phyloP scores from a whole-genome alignment of 2,113 vertebrate species.

The Copsychus sechellarum region DNA sequence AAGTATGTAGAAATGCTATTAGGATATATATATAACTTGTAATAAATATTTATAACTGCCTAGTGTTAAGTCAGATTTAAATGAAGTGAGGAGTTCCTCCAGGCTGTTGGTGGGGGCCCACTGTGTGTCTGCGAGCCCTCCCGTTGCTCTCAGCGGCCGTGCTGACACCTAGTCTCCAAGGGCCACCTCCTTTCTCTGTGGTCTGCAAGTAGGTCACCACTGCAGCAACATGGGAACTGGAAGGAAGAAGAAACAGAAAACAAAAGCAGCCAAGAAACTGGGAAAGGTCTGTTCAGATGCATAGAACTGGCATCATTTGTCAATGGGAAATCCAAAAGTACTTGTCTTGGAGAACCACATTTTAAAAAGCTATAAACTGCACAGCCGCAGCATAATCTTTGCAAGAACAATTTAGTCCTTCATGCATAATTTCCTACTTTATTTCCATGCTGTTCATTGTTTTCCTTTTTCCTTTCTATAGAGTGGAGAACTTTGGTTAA shows the following conservation, averaged over 20 bases:
- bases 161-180: slow-evolving; percentile 19
- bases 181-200: neutral
- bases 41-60: neutral
- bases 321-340: neutral
- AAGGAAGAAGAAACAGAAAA: neutral
- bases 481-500: neutral
- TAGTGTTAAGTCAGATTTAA: neutral
- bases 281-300: neutral
- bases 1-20: neutral
- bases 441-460: neutral
- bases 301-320: neutral
- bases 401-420: neutral
- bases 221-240: fast-evolving
- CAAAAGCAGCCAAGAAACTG: neutral
- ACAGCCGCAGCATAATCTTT: neutral
- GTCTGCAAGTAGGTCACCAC: neutral
- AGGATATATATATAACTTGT: neutral
- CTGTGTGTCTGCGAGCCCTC: neutral
- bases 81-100: neutral
- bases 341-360: neutral
- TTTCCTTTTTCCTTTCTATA: neutral
- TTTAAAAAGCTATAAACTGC: neutral
- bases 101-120: neutral
- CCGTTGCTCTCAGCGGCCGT: fast-evolving
- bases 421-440: neutral